Evolutionary conservation across 2,113 vertebrate genomes (phyloP), one percentile per base, ranked within the genome.

Genomic region (Larimichthys crocea): DNA sequence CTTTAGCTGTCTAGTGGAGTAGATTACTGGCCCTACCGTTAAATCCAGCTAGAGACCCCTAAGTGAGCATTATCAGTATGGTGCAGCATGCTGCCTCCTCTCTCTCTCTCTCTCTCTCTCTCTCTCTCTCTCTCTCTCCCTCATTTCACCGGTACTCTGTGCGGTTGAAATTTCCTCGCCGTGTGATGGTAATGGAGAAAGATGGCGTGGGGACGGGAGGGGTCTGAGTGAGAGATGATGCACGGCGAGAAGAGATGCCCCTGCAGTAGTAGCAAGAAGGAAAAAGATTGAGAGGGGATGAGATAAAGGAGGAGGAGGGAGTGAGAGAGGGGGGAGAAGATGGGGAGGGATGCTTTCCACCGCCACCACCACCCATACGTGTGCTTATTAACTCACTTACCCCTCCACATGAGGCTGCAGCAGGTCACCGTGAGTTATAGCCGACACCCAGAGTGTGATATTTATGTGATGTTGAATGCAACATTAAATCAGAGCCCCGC

Each of bases 1-100:
- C 90, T 94, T 96, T 92, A 91, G 91, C 88, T 90, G 92, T 93
- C 92, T 92, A 93, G 91, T 93, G 91, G 92, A 93, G 91, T 90
- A 94, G 88, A 94, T 94, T 95, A 93, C 91, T 89, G 90, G 87
- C 90, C 79, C 77, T 82, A 4, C 80, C 80, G 91, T 92, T 88
- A 94, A 94, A 94, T 94, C 93, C 66, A 31, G 85, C 92, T 79
- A 90, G 87, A 94, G 92, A 92, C 89, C 90, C 93, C 70, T 79
- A 85, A 91, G 92, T 87, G 89, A 92, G 66, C 87, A 81, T 93
- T 94, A 94, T 94, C 94, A 88, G 92, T 84, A 26, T 84, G 86
- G 85, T 89, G 85, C 93, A 95, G 94, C 84, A 89, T 79, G 83
- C 85, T 79, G 85, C 85, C 85, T 81, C 70, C 82, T 71, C 68